phyloP scores from a whole-genome alignment of 2,888 invertebrate species.

The Standfussiana lucernea region DNA sequence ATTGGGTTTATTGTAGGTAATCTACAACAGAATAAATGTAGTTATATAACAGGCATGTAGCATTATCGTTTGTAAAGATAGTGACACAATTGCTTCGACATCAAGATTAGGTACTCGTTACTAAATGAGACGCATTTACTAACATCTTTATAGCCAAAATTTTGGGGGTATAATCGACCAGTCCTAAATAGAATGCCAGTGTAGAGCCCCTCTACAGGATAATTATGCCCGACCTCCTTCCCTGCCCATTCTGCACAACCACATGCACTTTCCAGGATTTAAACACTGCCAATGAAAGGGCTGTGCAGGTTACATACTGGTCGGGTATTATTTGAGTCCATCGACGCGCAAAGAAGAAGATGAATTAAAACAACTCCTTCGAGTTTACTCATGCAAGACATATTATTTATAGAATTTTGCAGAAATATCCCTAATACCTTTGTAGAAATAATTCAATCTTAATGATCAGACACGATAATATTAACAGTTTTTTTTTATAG shows the following conservation, averaged over 20 bases:
- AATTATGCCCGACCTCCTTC: not conserved
- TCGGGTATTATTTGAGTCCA: not conserved
- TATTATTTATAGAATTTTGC: not conserved
- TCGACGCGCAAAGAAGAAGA: not conserved
- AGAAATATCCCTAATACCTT: no score
- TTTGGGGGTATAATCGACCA: not conserved
- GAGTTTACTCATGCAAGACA: not conserved
- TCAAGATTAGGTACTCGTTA: conserved; percentile 23
- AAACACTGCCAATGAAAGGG: not conserved
- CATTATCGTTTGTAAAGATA: not conserved
- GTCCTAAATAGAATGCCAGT: not conserved
- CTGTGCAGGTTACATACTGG: not conserved
- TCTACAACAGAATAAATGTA: not conserved
- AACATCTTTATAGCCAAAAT: not conserved
- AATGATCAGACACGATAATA: not conserved
- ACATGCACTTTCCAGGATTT: not conserved
- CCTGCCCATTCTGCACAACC: not conserved
- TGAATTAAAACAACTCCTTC: not conserved
- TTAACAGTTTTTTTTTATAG: not conserved
- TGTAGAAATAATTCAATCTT: not conserved
- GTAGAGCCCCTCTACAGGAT: not conserved
- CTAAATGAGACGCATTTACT: not conserved
- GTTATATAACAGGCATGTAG: not conserved
- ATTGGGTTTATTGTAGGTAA: not conserved
- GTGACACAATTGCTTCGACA: not conserved